Evolutionary conservation across 2,113 vertebrate genomes (phyloP), one percentile per base, ranked within the genome.

Genomic region (Megaleporinus macrocephalus): DNA sequence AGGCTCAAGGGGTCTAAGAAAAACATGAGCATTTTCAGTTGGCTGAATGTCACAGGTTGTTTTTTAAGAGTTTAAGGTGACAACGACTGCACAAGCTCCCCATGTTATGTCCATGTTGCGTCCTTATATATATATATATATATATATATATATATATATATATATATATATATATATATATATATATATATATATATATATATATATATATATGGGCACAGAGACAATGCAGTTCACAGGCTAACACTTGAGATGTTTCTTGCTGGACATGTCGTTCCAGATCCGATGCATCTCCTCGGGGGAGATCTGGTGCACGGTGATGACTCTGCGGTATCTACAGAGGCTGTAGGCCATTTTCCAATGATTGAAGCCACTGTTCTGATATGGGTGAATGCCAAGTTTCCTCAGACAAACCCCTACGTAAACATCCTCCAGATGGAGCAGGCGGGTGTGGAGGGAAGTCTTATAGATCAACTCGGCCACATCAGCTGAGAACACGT

Each of bases 321-420:
- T 97, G 66, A 99, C 96, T 5, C 98, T 93, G 3, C 98, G 95
- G 88, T 98, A 99, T 84, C 98, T 91, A 88, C 98, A 99, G 90
- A 99, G 96, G 87, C 97, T 99, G 85, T 99, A 99, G 68, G 98
- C 97, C 96, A 99, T 98, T 92, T 99, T 99, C 98, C 98, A 99
- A 92, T 99, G 98, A 93, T 99, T 99, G 88, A 99, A 99, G 86
- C 97, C 98, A 92, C 96, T 99, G 96, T 99, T 99, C 93, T 99
- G 98, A 91, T 97, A 99, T 68, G 98, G 98, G 87, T 99, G 98
- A 82, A 99, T 98, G 80, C 96, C 97, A 83, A 99, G 90, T 89
- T 99, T 99, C 57, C 97, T 94, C 88, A 99, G 95, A 91, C 98
- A 99, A 85, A 99, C 90, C 84, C 98, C 98, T 76, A 99, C 98